Percentiles rank a stretch among this genome's conserved stretches.
phyloP scores from a whole-genome alignment of 1,140 invertebrate species.

The Drosophila kohkoa region DNA sequence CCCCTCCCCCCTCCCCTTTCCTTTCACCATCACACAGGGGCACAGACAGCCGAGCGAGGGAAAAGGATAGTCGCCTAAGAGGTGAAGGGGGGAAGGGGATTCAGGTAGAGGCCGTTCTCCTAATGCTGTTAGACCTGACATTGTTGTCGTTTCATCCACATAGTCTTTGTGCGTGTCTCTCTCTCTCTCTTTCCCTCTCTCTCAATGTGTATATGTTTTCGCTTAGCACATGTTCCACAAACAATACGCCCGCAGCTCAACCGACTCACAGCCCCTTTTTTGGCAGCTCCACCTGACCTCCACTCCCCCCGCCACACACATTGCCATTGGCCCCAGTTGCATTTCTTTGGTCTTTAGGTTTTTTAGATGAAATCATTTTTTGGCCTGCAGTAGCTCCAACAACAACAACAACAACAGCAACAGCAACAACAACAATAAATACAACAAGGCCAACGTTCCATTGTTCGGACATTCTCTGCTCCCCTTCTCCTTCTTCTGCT shows the following conservation, averaged over 20 bases:
- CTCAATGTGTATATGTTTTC: constrained; percentile 24
- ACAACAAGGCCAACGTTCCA: constrained; percentile 45
- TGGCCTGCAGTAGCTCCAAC: constrained; percentile 50
- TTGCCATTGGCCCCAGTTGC: constrained; percentile 53
- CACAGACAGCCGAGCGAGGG: background rate
- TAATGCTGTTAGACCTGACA: constrained; percentile 75
- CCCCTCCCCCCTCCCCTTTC: too few species aligned
- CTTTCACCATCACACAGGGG: background rate
- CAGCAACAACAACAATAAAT: constrained; percentile 12
- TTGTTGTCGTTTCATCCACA: constrained; percentile 57
- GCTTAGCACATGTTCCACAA: constrained; percentile 76
- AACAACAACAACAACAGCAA: constrained; percentile 24
- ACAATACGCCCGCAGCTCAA: constrained; percentile 76
- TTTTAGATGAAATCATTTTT: constrained; percentile 79
- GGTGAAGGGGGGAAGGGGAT: constrained; percentile 1
- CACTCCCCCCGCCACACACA: background rate
- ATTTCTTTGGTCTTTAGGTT: constrained; percentile 74
- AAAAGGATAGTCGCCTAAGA: background rate
- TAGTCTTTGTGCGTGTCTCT: constrained; percentile 12
- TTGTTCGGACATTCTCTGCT: constrained; percentile 60
- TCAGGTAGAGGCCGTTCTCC: constrained; percentile 64
- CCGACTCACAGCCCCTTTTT: constrained; percentile 13
- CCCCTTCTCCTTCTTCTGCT: constrained; percentile 24
- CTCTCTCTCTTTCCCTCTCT: constrained; percentile 6
- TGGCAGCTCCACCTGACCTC: background rate